phyloP scores from a whole-genome alignment of 2,888 invertebrate genomes.

The Luperina testacea region DNA sequence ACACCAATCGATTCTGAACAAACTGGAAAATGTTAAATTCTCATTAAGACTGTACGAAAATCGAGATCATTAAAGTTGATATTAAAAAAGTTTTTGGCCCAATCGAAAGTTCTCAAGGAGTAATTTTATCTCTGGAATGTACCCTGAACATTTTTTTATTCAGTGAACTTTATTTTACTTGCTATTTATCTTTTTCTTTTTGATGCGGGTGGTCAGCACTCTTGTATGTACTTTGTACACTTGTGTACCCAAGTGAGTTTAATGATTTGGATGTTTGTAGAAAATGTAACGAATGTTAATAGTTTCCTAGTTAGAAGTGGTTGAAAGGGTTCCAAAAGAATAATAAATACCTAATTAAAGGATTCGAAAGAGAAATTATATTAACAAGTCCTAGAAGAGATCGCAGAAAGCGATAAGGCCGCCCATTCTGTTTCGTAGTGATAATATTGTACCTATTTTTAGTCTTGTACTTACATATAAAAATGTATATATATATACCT shows the following conservation, averaged over 20 bases:
- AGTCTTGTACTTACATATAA: too few relatives aligned
- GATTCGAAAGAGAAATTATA: neutral
- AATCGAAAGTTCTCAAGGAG: slow-evolving; percentile 69
- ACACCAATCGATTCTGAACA: slow-evolving; percentile 34
- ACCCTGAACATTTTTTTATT: slow-evolving; percentile 62
- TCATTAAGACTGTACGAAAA: slow-evolving; percentile 58
- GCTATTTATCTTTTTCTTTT: slow-evolving; percentile 38
- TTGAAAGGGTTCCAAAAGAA: neutral
- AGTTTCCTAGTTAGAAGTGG: neutral
- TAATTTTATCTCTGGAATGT: slow-evolving; percentile 70
- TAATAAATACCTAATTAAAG: neutral
- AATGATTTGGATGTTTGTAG: neutral
- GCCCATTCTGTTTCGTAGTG: too few relatives aligned
- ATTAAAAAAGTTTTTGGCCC: slow-evolving; percentile 75
- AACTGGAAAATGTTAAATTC: slow-evolving; percentile 36
- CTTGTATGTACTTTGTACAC: slow-evolving; percentile 1
- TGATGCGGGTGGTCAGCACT: slow-evolving; percentile 10
- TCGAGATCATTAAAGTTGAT: slow-evolving; percentile 70
- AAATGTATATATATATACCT: too few relatives aligned
- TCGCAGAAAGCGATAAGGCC: too few relatives aligned
- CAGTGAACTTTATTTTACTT: slow-evolving; percentile 54
- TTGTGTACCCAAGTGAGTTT: neutral
- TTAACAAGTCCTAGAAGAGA: too few relatives aligned
- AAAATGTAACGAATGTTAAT: neutral
- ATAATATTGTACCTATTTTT: too few relatives aligned